Percentiles rank a stretch among this genome's conserved stretches.
phyloP scores from a whole-genome alignment of 2,888 invertebrate species.

The Pocota personata region DNA sequence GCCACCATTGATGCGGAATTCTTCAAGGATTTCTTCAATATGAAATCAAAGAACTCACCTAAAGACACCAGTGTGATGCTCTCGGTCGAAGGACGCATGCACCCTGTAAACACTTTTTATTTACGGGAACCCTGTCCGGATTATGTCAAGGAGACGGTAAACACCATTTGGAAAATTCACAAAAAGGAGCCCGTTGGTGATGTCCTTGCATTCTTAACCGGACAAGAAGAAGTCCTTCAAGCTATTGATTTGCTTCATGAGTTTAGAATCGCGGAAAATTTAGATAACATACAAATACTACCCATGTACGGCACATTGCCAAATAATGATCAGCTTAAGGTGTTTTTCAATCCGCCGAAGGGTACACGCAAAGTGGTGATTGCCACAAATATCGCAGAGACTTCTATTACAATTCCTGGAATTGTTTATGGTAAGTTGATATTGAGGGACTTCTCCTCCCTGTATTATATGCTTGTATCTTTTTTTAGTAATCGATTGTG shows the following conservation, averaged over 20 bases:
- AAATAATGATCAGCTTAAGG: constrained; percentile 90
- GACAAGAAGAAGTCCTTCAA: constrained; percentile 95
- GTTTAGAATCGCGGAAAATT: constrained; percentile 83
- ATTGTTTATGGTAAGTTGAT: constrained; percentile 90
- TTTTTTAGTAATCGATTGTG: constrained; percentile 93
- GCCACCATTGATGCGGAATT: constrained; percentile 98
- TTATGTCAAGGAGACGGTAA: constrained; percentile 93
- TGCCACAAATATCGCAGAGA: constrained; percentile 98
- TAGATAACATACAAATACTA: constrained; percentile 86
- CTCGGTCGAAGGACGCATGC: constrained; percentile 93
- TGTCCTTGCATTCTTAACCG: constrained; percentile 95
- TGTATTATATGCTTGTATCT: neutral
- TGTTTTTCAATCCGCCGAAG: constrained; percentile 89
- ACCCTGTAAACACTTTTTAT: constrained; percentile 94
- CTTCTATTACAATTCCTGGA: constrained; percentile 97
- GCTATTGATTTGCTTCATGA: constrained; percentile 87
- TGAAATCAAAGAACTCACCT: constrained; percentile 81
- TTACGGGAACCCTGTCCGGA: constrained; percentile 93
- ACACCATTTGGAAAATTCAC: constrained; percentile 95
- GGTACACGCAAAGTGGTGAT: constrained; percentile 94
- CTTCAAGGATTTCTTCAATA: constrained; percentile 90
- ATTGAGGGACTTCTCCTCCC: neutral
- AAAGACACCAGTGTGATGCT: constrained; percentile 91
- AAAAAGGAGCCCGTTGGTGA: constrained; percentile 92
- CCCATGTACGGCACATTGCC: constrained; percentile 97